Percentiles rank a stretch among this genome's conserved stretches.
These are phyloP conservation scores for Tethya wilhelma DNA, from an alignment of 37 sponge, comb jelly and placozoan genomes.

Conservation along the genomic window DNA sequence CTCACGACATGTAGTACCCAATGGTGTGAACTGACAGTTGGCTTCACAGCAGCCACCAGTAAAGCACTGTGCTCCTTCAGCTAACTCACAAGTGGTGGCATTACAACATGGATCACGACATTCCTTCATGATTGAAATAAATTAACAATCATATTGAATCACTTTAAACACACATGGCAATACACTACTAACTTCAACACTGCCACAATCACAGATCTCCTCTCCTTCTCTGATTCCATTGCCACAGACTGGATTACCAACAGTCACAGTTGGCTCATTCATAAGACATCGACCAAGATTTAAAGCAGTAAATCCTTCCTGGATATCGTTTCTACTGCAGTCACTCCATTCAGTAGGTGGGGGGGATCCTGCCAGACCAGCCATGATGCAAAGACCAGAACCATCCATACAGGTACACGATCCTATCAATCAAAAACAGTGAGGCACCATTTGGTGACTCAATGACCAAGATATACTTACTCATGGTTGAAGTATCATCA, in stretches of 20 bases:
- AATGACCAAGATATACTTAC: too few relatives aligned
- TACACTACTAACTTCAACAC: slow-evolving; percentile 36
- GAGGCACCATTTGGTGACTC: too few relatives aligned
- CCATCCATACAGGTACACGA: slow-evolving; percentile 44
- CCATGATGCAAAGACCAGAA: slow-evolving; percentile 49
- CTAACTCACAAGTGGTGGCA: slow-evolving; percentile 69
- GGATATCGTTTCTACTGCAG: slow-evolving; percentile 32
- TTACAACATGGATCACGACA: slow-evolving; percentile 85
- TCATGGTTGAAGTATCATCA: too few relatives aligned
- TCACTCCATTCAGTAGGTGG: slow-evolving; percentile 32
- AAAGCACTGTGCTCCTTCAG: slow-evolving; percentile 48
- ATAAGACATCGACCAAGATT: slow-evolving; percentile 35
- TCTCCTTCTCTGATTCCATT: slow-evolving; percentile 80
- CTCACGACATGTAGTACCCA: slow-evolving; percentile 51
- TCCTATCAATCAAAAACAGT: too few relatives aligned
- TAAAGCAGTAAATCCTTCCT: not conserved
- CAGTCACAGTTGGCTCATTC: slow-evolving; percentile 42
- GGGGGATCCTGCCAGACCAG: slow-evolving; percentile 1
- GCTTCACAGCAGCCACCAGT: slow-evolving; percentile 56
- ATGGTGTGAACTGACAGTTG: slow-evolving; percentile 40
- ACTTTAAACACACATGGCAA: not conserved
- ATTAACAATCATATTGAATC: too few relatives aligned
- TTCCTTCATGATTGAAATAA: too few relatives aligned
- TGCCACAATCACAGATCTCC: slow-evolving; percentile 86
- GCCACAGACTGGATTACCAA: slow-evolving; percentile 72